These are phyloP conservation scores for Luidia sarsii DNA, from an alignment of 53 echinoderm and acorn worm genomes.

Conservation along the genomic window DNA sequence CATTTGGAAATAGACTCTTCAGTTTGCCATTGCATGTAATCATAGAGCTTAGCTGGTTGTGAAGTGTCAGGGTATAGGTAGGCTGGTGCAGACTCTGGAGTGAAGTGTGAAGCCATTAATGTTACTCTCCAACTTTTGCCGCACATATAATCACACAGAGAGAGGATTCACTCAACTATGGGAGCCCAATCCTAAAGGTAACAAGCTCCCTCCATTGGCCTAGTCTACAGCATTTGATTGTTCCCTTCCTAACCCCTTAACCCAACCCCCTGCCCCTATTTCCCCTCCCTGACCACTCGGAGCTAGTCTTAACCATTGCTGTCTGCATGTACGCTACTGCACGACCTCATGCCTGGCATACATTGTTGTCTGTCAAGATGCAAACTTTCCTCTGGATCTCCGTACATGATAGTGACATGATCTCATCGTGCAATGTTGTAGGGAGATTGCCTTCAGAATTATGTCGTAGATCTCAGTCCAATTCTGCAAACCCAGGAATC, in stretches of 20 bases:
- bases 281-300: no score
- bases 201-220: neutral
- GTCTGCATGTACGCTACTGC: constrained; percentile 16
- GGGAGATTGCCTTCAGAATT: no score
- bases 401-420: no score
- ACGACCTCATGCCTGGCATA: no score
- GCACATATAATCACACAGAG: constrained; percentile 16
- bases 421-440: no score
- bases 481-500: no score
- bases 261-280: neutral
- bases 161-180: constrained; percentile 46
- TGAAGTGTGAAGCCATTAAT: constrained; percentile 1
- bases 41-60: no score
- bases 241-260: neutral
- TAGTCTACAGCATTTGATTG: neutral
- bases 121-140: constrained; percentile 22
- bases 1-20: no score
- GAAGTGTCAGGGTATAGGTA: neutral
- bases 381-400: no score
- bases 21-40: no score
- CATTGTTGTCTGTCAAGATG: no score
- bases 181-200: constrained; percentile 60
- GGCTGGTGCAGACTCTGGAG: neutral
- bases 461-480: no score
- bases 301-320: constrained; percentile 20